Conservation (phyloP, 1,140 invertebrate genomes). For the Hyles euphorbiae region DNA sequence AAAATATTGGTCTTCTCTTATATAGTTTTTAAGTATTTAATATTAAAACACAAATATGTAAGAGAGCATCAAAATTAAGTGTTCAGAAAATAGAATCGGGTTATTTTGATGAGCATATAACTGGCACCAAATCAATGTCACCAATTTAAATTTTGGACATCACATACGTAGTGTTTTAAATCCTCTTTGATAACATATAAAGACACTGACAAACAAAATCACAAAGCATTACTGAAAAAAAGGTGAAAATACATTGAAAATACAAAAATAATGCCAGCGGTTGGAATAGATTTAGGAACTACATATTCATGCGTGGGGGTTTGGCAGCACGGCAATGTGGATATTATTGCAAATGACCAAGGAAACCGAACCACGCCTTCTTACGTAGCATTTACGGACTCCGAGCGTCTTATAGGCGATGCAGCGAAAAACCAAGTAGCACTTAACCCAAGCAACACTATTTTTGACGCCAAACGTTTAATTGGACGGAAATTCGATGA, state of each 20-base stretch:
- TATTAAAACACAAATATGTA: no score
- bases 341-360: constrained; percentile 96
- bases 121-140: no score
- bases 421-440: constrained; percentile 82
- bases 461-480: constrained; percentile 75
- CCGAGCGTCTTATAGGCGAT: constrained; percentile 85
- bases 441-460: constrained; percentile 69
- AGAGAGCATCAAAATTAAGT: no score
- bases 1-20: no score
- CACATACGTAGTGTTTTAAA: no score
- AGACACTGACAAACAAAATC: not conserved
- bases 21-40: no score
- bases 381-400: constrained; percentile 92
- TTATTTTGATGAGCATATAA: no score
- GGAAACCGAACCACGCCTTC: constrained; percentile 94
- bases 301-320: constrained; percentile 90
- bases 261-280: constrained; percentile 76
- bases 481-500: constrained; percentile 85
- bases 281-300: constrained; percentile 88
- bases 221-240: not conserved
- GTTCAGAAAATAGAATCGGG: no score
- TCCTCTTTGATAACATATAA: no score
- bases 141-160: no score
- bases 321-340: constrained; percentile 90
- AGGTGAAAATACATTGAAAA: constrained; percentile 12